Conservation (phyloP, 2,797 vertebrate species). For the Enteromius fasciolatus region DNA sequence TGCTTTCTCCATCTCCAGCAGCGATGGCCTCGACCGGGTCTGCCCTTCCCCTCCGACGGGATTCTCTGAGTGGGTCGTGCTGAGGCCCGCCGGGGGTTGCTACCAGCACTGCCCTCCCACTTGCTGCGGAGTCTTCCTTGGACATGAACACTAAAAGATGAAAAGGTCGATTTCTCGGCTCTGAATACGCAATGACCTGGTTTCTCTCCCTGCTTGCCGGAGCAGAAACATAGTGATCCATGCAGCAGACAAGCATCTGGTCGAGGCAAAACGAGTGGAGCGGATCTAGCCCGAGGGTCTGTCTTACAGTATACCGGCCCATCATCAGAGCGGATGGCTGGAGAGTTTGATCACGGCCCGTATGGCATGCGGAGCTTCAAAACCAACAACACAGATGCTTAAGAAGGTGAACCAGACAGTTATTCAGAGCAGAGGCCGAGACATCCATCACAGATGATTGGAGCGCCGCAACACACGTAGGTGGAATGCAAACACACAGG, state of each 20-base stretch:
- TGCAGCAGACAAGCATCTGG: conserved; percentile 54
- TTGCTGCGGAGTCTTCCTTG: conserved; percentile 46
- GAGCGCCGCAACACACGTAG: neutral
- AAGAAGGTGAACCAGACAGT: conserved; percentile 46
- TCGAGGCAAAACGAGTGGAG: conserved; percentile 36
- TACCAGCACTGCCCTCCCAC: conserved; percentile 48
- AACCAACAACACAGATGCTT: conserved; percentile 42
- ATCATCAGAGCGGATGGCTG: conserved; percentile 34
- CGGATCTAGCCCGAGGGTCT: conserved; percentile 20
- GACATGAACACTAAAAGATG: conserved; percentile 58
- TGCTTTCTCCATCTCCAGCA: conserved; percentile 8
- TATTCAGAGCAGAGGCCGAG: conserved; percentile 39
- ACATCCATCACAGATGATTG: conserved; percentile 54
- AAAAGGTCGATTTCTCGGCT: conserved; percentile 65
- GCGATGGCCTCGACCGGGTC: conserved; percentile 7
- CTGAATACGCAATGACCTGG: conserved; percentile 67
- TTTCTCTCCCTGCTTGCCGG: conserved; percentile 61
- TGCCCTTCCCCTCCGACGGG: neutral
- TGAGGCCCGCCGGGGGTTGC: neutral
- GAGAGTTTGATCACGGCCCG: neutral
- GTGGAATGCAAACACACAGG: neutral
- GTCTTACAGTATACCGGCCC: conserved; percentile 20
- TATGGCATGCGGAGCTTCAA: neutral
- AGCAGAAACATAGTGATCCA: conserved; percentile 63
- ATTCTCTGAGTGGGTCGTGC: conserved; percentile 26